A percentile compares a stretch with the other conserved stretches of the same genome.
phyloP scores from a whole-genome alignment of 2,113 vertebrate species.

The Tragelaphus buxtoni region DNA sequence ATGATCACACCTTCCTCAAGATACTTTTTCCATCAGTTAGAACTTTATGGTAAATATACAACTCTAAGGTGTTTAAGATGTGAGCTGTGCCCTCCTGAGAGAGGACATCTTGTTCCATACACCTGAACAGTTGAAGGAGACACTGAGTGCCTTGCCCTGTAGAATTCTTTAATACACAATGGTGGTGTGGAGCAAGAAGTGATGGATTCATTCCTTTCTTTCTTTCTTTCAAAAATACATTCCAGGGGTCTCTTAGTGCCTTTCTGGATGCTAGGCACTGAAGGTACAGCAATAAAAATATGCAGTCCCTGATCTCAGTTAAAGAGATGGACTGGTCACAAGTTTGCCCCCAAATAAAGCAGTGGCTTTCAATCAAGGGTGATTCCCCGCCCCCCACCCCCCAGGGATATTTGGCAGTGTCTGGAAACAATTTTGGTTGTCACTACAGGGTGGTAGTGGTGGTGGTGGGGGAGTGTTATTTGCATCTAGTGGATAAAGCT shows the following conservation, averaged over 20 bases:
- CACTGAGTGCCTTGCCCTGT: background rate
- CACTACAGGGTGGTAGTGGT: background rate
- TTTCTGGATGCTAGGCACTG: background rate
- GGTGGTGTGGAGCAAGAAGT: background rate
- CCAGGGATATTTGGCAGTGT: background rate
- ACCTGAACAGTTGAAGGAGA: background rate
- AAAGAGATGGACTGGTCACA: background rate
- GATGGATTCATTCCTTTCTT: background rate
- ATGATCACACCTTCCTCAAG: background rate
- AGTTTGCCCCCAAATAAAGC: background rate
- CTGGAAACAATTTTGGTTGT: background rate
- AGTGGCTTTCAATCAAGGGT: background rate
- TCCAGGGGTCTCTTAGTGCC: background rate
- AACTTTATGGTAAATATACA: background rate
- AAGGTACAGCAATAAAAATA: background rate
- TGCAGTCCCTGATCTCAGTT: background rate
- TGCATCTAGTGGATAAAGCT: background rate
- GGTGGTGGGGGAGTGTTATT: background rate
- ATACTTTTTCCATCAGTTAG: background rate
- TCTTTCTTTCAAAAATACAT: background rate
- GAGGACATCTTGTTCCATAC: fast-evolving
- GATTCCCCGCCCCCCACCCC: background rate
- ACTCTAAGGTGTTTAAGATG: background rate
- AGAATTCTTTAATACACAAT: background rate
- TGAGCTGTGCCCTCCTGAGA: background rate